Evolutionary conservation across 2,797 vertebrate genomes (phyloP).

Genomic region (Epinephelus awoara): DNA sequence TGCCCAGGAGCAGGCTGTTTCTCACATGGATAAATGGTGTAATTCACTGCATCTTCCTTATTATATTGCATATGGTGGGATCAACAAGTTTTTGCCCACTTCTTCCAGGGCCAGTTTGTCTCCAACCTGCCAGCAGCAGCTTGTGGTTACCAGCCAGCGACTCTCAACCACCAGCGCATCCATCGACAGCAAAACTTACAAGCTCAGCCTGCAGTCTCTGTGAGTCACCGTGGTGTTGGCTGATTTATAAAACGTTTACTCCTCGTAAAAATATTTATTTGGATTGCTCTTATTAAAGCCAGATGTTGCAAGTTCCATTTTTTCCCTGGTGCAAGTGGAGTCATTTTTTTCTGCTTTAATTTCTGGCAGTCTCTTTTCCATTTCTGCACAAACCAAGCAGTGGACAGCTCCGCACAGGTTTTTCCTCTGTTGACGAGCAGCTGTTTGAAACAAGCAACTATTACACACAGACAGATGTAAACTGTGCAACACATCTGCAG

Average conservation of each 20-base stretch:
- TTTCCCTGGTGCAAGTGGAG: conserved; percentile 6
- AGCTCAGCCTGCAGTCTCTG: conserved; percentile 10
- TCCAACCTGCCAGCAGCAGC: conserved; percentile 38
- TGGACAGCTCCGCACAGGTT: neutral
- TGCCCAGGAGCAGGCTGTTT: conserved; percentile 14
- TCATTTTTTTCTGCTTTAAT: neutral
- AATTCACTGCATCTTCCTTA: conserved; percentile 6
- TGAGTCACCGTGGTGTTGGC: conserved; percentile 28
- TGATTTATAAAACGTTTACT: conserved; percentile 60
- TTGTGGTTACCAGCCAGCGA: conserved; percentile 3
- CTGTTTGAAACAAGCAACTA: conserved; percentile 26
- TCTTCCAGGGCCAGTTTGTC: conserved; percentile 26
- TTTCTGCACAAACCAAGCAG: conserved; percentile 9
- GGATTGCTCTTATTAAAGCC: conserved; percentile 47
- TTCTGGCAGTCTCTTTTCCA: conserved; percentile 23
- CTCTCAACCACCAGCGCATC: conserved; percentile 15
- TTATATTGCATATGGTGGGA: conserved; percentile 25
- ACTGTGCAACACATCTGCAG: neutral
- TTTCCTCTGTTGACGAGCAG: conserved; percentile 18
- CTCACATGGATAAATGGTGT: conserved; percentile 8
- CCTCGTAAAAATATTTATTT: conserved; percentile 54
- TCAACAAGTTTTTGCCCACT: conserved; percentile 36
- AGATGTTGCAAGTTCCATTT: conserved; percentile 50
- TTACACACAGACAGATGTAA: neutral
- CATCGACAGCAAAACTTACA: conserved; percentile 3